These are phyloP conservation scores for Sylvicola cinctus DNA, from an alignment of 2,888 invertebrate species.

Conservation along the genomic window DNA sequence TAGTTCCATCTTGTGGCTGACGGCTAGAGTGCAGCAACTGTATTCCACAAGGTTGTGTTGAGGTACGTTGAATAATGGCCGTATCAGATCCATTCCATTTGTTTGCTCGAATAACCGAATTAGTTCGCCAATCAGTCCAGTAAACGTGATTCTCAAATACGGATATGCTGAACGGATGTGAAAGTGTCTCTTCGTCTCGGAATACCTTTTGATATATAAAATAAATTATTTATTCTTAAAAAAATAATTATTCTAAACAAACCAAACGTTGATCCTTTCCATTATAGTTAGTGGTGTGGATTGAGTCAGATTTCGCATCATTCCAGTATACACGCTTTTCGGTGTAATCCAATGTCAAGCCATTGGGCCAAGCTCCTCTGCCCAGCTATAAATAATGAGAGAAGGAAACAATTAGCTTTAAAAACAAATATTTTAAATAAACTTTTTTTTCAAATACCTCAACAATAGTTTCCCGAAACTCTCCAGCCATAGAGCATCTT, in stretches of 20 bases:
- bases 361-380: slow-evolving; percentile 65
- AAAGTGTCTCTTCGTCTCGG: slow-evolving; percentile 48
- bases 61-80: slow-evolving; percentile 55
- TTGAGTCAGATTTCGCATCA: slow-evolving; percentile 74
- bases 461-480: slow-evolving; percentile 36
- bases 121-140: slow-evolving; percentile 88
- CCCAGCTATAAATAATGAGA: slow-evolving; percentile 7
- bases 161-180: slow-evolving; percentile 78
- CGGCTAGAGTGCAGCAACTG: slow-evolving; percentile 61
- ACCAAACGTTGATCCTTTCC: slow-evolving; percentile 43
- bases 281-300: slow-evolving; percentile 65
- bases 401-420: slow-evolving; percentile 19
- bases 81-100: slow-evolving; percentile 72
- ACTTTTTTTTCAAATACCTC: too few species aligned
- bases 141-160: slow-evolving; percentile 73
- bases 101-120: slow-evolving; percentile 67
- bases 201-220: slow-evolving; percentile 31
- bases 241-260: not conserved
- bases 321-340: slow-evolving; percentile 62
- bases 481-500: slow-evolving; percentile 60
- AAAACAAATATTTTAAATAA: too few species aligned
- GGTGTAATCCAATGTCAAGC: slow-evolving; percentile 57
- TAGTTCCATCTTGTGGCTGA: slow-evolving; percentile 34
- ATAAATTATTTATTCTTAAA: not conserved
- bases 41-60: slow-evolving; percentile 79